A percentile compares a stretch with the other conserved stretches of the same genome.
phyloP scores from a whole-genome alignment of 2,888 invertebrate species.

The Nomada goodeniana region DNA sequence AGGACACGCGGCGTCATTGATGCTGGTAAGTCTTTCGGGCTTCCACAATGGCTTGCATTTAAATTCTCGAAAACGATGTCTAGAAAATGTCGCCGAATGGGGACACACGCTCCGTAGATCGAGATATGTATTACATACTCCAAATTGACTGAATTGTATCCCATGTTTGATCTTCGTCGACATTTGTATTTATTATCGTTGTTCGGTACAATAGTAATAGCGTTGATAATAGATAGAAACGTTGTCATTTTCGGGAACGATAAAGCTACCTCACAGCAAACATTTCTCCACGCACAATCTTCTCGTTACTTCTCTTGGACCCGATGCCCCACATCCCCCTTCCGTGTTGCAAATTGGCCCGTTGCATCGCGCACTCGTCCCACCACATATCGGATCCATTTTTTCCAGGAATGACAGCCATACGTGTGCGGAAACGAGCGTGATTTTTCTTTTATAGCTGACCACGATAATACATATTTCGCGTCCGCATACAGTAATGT shows the following conservation, averaged over 20 bases:
- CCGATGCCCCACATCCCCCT: background rate
- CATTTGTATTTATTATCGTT: background rate
- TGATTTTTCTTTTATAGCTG: conserved; percentile 25
- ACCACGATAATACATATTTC: conserved; percentile 4
- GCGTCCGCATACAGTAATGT: background rate
- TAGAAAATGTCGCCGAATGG: conserved; percentile 41
- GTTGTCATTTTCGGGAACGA: too few species aligned
- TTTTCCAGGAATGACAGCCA: background rate
- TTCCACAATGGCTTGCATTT: conserved; percentile 58
- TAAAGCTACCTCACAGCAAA: too few species aligned
- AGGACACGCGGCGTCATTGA: conserved; percentile 64
- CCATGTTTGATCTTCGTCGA: background rate
- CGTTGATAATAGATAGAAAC: too few species aligned
- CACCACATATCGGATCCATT: background rate
- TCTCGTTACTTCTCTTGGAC: too few species aligned
- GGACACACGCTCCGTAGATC: conserved; percentile 16
- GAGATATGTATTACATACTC: conserved; percentile 5
- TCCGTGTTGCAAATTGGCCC: background rate
- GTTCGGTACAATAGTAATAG: too few species aligned
- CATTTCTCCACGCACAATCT: too few species aligned
- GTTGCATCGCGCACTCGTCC: background rate
- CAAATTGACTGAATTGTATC: background rate
- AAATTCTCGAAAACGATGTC: conserved; percentile 51
- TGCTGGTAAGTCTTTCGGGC: conserved; percentile 58
- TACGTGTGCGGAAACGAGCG: conserved; percentile 15